These are phyloP conservation scores for Drosophila prosaltans DNA, from an alignment of 1,140 invertebrate species.

Conservation along the genomic window DNA sequence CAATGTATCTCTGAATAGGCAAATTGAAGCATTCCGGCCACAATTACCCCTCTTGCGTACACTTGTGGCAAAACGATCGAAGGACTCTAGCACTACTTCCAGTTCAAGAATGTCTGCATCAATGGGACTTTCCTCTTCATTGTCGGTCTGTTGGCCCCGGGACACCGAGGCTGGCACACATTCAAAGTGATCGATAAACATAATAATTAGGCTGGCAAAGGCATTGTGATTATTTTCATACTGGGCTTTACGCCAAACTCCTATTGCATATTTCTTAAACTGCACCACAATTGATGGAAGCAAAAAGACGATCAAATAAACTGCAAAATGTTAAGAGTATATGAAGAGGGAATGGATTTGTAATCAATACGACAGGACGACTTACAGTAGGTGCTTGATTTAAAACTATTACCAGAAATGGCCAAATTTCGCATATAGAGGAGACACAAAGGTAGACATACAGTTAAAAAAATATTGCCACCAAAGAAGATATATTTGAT, in stretches of 20 bases:
- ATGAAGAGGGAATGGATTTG: no score
- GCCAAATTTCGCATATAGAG: not conserved
- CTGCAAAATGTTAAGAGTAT: not conserved
- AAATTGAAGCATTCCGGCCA: not conserved
- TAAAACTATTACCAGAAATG: not conserved
- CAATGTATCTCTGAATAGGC: not conserved
- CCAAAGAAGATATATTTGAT: conserved; percentile 16
- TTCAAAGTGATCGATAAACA: not conserved
- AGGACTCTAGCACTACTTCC: not conserved
- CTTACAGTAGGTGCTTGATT: not conserved
- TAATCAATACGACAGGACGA: no score
- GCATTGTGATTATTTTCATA: no score
- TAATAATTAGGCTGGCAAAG: not conserved
- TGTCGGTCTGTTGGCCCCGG: not conserved
- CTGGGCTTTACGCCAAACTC: not conserved
- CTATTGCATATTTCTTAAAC: not conserved
- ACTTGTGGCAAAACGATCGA: not conserved
- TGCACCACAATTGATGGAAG: not conserved
- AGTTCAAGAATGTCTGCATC: not conserved
- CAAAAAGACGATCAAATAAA: no score
- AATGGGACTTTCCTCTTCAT: no score
- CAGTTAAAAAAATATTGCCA: not conserved
- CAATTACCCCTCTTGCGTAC: not conserved
- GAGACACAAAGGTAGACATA: not conserved
- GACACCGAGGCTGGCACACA: not conserved